Evolutionary conservation across 2,113 vertebrate genomes (phyloP), one percentile per base, ranked within the genome.

Genomic region (Boleophthalmus pectinirostris): DNA sequence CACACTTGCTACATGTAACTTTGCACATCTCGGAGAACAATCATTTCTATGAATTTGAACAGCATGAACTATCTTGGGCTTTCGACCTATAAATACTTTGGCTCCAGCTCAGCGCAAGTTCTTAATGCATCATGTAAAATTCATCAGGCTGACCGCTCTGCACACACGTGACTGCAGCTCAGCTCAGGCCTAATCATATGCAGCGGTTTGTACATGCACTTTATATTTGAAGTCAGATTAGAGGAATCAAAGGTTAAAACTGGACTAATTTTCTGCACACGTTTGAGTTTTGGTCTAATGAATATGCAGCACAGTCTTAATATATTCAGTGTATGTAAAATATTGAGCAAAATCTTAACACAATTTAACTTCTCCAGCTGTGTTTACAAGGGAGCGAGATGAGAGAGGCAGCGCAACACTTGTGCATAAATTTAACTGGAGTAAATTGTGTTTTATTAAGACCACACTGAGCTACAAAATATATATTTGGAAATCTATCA

Each of bases 201-300:
- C 67, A 23, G 43, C 29, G 16, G 23, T 79, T 75, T 77, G 57
- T 72, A 73, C 54, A 76, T 80, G 56, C 65, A 47, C 64, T 58
- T 78, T 61, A 46, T 70, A 24, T 84, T 77, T 78, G 67, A 82
- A 78, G 78, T 72, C 43, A 78, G 82, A 82, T 80, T 33, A 75
- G 67, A 78, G 54, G 75, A 83, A 85, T 82, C 68, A 57, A 54
- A 80, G 72, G 66, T 79, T 82, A 38, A 60, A 78, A 68, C 80
- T 75, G 53, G 38, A 69, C 57, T 73, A 16, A 53, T 74, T 77
- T 77, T 71, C 65, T 85, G 72, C 77, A 6, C 79, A 1, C 61
- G 77, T 81, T 72, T 78, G 68, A 81, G 73, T 82, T 49, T 82
- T 49, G 54, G 54, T 20, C 29, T 71, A 54, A 80, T 77, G 57